A percentile compares a stretch with the other conserved stretches of the same genome.
Evolutionary conservation across 1,140 invertebrate genomes (phyloP).

Genomic region (Eupeodes corollae): DNA sequence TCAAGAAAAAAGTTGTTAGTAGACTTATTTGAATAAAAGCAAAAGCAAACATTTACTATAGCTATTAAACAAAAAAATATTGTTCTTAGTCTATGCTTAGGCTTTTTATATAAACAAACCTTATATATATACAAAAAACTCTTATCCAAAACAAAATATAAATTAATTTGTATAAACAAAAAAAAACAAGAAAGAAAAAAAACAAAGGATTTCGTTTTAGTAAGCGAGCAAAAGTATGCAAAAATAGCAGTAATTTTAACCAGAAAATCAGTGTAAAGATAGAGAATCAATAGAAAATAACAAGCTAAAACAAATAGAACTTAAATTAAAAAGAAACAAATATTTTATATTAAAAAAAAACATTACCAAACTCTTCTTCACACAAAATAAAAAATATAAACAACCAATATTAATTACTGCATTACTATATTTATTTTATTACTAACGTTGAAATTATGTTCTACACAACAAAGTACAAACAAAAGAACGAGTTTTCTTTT

Average conservation of each 20-base stretch:
- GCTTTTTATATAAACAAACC: conserved; percentile 7
- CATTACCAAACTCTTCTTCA: not conserved
- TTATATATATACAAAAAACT: too few relatives aligned
- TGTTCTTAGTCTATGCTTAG: not conserved
- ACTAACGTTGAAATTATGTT: not conserved
- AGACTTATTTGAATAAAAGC: conserved; percentile 1
- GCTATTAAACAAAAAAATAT: not conserved
- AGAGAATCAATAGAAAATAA: not conserved
- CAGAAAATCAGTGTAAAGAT: not conserved
- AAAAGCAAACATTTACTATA: not conserved
- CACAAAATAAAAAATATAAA: not conserved
- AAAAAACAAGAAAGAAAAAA: not conserved
- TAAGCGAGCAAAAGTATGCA: not conserved
- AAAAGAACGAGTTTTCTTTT: too few relatives aligned
- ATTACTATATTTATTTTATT: not conserved
- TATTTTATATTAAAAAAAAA: not conserved
- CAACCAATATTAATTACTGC: not conserved
- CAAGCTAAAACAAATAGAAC: not conserved
- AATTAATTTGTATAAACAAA: too few relatives aligned
- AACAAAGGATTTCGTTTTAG: not conserved
- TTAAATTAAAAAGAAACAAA: not conserved
- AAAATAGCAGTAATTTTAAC: not conserved
- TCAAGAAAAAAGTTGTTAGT: not conserved
- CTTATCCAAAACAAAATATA: too few relatives aligned
- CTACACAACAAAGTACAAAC: not conserved